Evolutionary conservation across 2,797 vertebrate species (phyloP).

Genomic region (Pachyuromys duprasi): DNA sequence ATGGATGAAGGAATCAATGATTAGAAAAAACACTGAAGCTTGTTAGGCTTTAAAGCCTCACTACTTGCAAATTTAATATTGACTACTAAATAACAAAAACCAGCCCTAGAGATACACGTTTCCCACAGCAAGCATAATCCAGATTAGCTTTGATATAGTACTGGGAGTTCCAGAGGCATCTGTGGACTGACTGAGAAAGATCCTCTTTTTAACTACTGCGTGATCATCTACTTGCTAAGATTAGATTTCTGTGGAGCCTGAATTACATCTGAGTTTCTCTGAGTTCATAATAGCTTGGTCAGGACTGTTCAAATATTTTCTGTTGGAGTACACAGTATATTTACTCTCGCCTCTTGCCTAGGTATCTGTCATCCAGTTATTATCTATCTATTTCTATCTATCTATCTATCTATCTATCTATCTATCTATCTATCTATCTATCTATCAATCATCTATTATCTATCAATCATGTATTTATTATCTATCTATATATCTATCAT

Average conservation of each 20-base stretch:
- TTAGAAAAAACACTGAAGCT: neutral
- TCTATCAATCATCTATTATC: neutral
- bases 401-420: no score
- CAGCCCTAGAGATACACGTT: neutral
- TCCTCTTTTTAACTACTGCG: neutral
- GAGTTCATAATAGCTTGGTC: neutral
- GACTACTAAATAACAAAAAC: constrained; percentile 43
- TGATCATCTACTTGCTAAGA: neutral
- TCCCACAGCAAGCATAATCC: neutral
- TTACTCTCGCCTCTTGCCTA: neutral
- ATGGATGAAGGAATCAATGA: neutral
- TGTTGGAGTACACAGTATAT: neutral
- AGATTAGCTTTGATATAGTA: constrained; percentile 20
- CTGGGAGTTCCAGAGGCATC: neutral
- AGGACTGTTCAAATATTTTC: neutral
- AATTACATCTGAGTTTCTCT: constrained; percentile 18
- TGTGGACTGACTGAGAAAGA: neutral
- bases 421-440: neutral
- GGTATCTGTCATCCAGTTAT: neutral
- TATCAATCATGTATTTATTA: neutral
- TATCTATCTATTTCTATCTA: neutral
- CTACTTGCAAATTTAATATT: neutral
- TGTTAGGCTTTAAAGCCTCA: neutral
- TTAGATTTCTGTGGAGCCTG: neutral
- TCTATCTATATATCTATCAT: neutral